phyloP scores from a whole-genome alignment of 2,113 vertebrate genomes.

The Syrmaticus mikado region DNA sequence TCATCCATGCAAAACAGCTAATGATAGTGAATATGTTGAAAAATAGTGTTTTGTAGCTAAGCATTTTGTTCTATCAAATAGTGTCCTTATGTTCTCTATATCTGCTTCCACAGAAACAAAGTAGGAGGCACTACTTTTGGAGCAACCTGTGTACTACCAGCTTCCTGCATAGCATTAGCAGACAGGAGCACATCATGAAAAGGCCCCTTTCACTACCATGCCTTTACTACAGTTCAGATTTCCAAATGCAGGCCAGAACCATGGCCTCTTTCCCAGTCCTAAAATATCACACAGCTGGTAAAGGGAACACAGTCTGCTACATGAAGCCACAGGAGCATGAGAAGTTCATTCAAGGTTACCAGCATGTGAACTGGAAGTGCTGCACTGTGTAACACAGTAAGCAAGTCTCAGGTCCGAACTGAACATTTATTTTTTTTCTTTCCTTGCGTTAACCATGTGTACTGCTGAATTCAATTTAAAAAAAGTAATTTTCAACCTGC shows the following conservation, averaged over 20 bases:
- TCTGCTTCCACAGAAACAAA: not conserved
- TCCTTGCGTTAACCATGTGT: not conserved
- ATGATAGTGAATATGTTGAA: not conserved
- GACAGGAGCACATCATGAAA: not conserved
- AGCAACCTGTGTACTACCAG: not conserved
- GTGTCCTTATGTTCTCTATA: not conserved
- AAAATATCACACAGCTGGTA: not conserved
- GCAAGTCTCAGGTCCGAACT: not conserved
- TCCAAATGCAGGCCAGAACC: not conserved
- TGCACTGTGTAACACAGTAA: fast-evolving
- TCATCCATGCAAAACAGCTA: not conserved
- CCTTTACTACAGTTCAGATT: not conserved
- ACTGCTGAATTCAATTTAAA: not conserved
- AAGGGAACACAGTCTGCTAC: not conserved
- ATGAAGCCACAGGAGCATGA: not conserved
- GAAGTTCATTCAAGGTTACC: not conserved
- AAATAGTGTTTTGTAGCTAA: not conserved
- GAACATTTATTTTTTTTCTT: not conserved
- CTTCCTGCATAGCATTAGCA: not conserved
- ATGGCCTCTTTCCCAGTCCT: fast-evolving
- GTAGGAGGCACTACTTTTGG: not conserved
- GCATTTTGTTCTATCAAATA: not conserved
- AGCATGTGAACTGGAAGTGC: not conserved
- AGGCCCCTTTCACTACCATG: not conserved
- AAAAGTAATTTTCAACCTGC: not conserved